A percentile compares a stretch with the other conserved stretches of the same genome.
These are phyloP conservation scores for Riparia riparia DNA, from an alignment of 2,113 vertebrate species.

Conservation along the genomic window DNA sequence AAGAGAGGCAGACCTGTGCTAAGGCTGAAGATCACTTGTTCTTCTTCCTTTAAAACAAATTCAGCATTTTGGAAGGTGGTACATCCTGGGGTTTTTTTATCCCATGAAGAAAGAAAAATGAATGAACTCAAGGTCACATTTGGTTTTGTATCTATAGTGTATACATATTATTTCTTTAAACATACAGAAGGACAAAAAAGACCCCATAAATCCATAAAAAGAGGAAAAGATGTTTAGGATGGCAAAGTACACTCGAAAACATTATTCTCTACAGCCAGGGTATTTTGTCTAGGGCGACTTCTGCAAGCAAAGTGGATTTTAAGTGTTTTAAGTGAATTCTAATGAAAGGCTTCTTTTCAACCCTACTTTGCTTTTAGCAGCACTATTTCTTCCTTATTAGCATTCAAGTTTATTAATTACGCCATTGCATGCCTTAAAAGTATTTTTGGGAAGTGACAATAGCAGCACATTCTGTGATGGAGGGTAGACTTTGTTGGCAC, in stretches of 20 bases:
- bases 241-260: neutral
- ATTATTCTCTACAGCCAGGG: neutral
- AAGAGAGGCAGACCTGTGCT: neutral
- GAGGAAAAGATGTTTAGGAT: neutral
- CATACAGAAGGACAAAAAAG: neutral
- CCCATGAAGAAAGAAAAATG: neutral
- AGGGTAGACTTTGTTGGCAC: conserved; percentile 61
- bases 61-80: neutral
- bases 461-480: conserved; percentile 6
- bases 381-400: conserved; percentile 26
- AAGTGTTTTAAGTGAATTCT: conserved; percentile 5
- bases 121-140: neutral
- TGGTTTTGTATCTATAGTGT: neutral
- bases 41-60: neutral
- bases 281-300: neutral
- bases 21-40: neutral
- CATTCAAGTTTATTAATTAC: conserved; percentile 41
- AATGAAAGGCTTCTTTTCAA: conserved; percentile 12
- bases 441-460: conserved; percentile 47
- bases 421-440: conserved; percentile 6
- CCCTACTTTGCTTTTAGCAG: conserved; percentile 4
- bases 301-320: neutral
- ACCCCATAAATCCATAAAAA: neutral
- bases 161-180: neutral
- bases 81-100: neutral